Conservation (phyloP, 2,113 vertebrate species). For the Leiothrix lutea region DNA sequence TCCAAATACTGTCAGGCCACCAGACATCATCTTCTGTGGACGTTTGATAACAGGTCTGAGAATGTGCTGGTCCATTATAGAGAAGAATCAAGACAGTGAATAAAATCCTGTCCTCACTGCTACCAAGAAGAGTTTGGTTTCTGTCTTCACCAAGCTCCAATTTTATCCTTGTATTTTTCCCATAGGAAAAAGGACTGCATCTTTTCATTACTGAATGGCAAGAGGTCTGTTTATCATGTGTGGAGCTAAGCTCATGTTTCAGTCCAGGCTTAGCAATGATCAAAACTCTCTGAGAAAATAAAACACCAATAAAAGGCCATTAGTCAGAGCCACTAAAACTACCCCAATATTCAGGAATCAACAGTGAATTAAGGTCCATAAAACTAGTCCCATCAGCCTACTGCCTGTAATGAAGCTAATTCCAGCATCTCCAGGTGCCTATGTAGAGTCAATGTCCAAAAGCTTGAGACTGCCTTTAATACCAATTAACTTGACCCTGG, state of each 20-base stretch:
- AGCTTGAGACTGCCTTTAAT: not conserved
- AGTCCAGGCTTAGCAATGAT: not conserved
- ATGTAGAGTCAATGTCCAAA: not conserved
- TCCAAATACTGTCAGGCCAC: not conserved
- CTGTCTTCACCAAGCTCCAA: not conserved
- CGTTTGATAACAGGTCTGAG: accelerated
- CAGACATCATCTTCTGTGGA: not conserved
- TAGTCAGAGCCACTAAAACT: not conserved
- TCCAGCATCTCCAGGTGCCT: not conserved
- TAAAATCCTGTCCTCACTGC: not conserved
- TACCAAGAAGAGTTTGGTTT: not conserved
- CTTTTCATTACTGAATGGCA: not conserved
- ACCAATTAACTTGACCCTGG: not conserved
- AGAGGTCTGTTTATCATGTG: not conserved
- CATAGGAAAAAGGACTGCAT: not conserved
- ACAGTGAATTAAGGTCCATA: not conserved
- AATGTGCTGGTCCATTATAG: accelerated
- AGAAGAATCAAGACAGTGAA: not conserved
- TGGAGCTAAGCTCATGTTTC: not conserved
- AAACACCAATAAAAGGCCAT: not conserved
- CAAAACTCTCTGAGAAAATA: not conserved
- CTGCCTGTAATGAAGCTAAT: not conserved
- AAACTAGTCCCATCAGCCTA: not conserved
- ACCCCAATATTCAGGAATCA: not conserved
- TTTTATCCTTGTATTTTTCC: not conserved